phyloP scores from a whole-genome alignment of 1,140 invertebrate species.

The Sarcophaga bullata region DNA sequence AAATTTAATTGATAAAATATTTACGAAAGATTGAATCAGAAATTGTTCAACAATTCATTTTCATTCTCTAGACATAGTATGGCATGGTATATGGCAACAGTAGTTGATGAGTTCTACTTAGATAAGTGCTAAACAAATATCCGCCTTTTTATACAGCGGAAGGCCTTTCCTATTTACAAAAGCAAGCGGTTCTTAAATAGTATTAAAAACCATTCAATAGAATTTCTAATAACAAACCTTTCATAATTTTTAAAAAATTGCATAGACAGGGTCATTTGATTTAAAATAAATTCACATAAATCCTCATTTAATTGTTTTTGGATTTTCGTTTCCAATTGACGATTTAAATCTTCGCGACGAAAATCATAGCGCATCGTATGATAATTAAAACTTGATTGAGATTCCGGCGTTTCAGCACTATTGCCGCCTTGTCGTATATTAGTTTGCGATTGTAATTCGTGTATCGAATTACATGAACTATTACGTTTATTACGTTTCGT shows the following conservation, averaged over 20 bases:
- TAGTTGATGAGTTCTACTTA: background rate
- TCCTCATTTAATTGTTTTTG: constrained; percentile 71
- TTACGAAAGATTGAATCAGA: no score
- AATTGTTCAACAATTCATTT: no score
- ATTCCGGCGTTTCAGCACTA: constrained; percentile 44
- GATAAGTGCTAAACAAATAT: constrained; percentile 4
- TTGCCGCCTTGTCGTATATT: background rate
- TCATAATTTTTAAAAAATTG: constrained; percentile 84
- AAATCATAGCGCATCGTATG: constrained; percentile 40
- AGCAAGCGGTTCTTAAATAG: no score
- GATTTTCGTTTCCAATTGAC: constrained; percentile 64
- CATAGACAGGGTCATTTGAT: constrained; percentile 78
- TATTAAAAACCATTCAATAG: no score
- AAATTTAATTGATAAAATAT: no score
- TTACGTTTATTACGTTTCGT: background rate
- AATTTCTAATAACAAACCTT: constrained; percentile 66
- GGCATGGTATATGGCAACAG: background rate
- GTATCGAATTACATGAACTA: background rate
- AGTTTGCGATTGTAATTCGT: constrained; percentile 13
- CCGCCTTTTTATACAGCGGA: background rate
- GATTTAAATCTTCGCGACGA: constrained; percentile 50
- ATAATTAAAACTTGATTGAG: constrained; percentile 44
- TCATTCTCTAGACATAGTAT: no score
- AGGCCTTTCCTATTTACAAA: constrained; percentile 3
- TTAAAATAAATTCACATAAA: constrained; percentile 76